Conservation (phyloP, 2,888 invertebrate genomes). For the Volucella zonaria region DNA sequence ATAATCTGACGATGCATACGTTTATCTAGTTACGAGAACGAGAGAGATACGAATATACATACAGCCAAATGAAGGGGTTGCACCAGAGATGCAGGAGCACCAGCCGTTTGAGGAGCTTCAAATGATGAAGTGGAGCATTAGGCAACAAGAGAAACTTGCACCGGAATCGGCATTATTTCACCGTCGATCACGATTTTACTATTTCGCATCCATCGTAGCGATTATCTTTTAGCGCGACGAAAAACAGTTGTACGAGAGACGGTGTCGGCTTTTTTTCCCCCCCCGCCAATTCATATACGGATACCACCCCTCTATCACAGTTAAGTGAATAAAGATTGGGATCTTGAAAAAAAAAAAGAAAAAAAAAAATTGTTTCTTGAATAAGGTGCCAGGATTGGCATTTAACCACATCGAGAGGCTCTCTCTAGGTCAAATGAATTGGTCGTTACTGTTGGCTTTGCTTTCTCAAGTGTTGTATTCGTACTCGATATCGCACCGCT, state of each 20-base stretch:
- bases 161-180: conserved; percentile 62
- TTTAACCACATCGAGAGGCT: conserved; percentile 10
- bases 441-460: conserved; percentile 39
- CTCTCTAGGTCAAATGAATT: conserved; percentile 67
- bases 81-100: background rate
- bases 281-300: too few relatives aligned
- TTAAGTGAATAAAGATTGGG: conserved; percentile 37
- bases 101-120: conserved; percentile 9
- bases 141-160: conserved; percentile 43
- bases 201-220: conserved; percentile 62
- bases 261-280: background rate
- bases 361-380: background rate
- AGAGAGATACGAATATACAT: too few relatives aligned
- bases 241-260: conserved; percentile 39
- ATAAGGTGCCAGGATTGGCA: conserved; percentile 59
- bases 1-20: conserved; percentile 61
- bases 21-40: conserved; percentile 49
- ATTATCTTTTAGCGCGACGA: conserved; percentile 61
- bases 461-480: conserved; percentile 15
- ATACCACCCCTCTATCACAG: conserved; percentile 16
- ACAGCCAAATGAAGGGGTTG: background rate
- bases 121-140: conserved; percentile 61
- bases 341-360: conserved; percentile 32
- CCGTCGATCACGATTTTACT: conserved; percentile 69
- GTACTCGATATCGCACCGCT: background rate